Evolutionary conservation across 2,888 invertebrate genomes (phyloP), one percentile per base, ranked within the genome.

Genomic region (Tuberolachnus salignus): DNA sequence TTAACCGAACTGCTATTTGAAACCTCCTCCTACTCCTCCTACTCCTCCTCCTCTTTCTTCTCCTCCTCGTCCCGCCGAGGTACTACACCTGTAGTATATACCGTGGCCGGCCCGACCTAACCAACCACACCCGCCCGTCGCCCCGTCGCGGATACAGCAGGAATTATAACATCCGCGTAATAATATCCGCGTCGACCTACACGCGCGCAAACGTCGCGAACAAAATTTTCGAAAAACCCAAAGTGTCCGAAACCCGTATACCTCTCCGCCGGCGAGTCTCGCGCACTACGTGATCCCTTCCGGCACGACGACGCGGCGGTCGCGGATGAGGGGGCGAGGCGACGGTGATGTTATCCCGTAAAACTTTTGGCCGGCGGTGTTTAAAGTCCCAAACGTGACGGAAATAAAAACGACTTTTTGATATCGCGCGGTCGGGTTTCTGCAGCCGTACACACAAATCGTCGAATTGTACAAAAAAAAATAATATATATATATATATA

Each of bases 331-430:
- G 34, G 26, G 13, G 23, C 46, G 13, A 23, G 13, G 13, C 6
- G 2, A 13, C 4, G 61, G 55, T 9, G 66, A 66, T 13, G 57
- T 67, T 78, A 34, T 78, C 59, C 46, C n/a, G n/a, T n/a, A 49
- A 78, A 75, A 78, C 49, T 78, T 78, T 66, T 46, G 66, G n/a
- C 44, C 53, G 61, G 34, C 34, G 61, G 34, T 6, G 71, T 51
- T 61, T 51, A 46, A 73, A 63, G 42, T 14, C 19, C 8, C 59
- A 6, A 34, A 78, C 78, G 78, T 78, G 78, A 78, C 51, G 57
- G 66, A 67, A 78, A 67, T 78, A 69, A 69, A 59, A 78, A 78
- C 51, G 66, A 67, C 34, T 49, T 78, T 78, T 67, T 59, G 78
- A 78, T 57, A 59, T 34, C 66, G 55, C 66, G 55, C 57, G 21